These are phyloP conservation scores for Mareca strepera DNA, from an alignment of 2,797 vertebrate species.

Conservation along the genomic window DNA sequence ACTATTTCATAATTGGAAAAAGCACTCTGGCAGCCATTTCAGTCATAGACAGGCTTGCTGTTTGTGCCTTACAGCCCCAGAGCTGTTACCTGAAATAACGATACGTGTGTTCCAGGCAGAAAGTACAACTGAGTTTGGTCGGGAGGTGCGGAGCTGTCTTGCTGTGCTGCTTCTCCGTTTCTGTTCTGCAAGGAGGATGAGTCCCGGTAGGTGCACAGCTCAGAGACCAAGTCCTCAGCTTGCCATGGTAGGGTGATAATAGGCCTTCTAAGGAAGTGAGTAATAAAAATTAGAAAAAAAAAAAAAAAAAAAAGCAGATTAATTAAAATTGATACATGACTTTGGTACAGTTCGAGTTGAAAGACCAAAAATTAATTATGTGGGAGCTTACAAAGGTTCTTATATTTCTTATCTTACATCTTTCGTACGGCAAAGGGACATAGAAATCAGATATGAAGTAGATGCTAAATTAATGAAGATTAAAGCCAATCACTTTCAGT, in stretches of 20 bases:
- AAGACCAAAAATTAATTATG: neutral
- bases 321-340: neutral
- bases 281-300: neutral
- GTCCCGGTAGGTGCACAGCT: neutral
- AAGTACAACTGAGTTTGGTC: neutral
- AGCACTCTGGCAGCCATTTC: neutral
- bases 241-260: neutral
- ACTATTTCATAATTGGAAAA: neutral
- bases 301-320: neutral
- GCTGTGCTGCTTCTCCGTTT: neutral
- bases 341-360: neutral
- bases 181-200: neutral
- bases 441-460: neutral
- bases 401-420: neutral
- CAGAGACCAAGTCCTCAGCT: neutral
- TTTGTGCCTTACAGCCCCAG: neutral
- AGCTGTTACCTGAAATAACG: neutral
- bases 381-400: neutral
- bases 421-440: neutral
- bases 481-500: neutral
- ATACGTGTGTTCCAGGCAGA: neutral
- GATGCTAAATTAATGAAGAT: constrained; percentile 13
- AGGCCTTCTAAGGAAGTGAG: neutral
- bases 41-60: neutral
- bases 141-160: neutral